These are phyloP conservation scores for Oxygymnocypris stewartii DNA, from an alignment of 2,113 vertebrate species.

Conservation along the genomic window DNA sequence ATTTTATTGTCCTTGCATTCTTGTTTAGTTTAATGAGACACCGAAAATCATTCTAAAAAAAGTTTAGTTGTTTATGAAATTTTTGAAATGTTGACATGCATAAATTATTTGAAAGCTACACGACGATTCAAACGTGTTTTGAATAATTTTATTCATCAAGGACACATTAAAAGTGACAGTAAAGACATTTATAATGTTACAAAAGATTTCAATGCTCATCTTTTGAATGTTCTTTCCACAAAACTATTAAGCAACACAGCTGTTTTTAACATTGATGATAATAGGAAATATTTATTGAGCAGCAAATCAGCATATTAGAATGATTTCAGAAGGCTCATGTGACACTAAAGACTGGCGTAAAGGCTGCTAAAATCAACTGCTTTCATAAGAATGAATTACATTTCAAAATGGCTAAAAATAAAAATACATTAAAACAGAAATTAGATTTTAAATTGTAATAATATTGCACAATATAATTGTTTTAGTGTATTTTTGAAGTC, in stretches of 20 bases:
- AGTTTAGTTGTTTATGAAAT: not conserved
- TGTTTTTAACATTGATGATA: not conserved
- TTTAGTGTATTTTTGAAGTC: too few relatives aligned
- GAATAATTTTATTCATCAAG: not conserved
- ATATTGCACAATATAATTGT: too few relatives aligned
- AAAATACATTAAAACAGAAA: too few relatives aligned
- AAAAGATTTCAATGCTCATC: not conserved
- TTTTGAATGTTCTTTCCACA: not conserved
- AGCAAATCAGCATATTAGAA: not conserved
- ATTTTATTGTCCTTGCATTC: not conserved
- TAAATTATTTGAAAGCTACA: not conserved
- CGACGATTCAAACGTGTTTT: not conserved
- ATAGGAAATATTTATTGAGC: not conserved
- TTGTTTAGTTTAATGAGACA: not conserved
- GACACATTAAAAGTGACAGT: not conserved
- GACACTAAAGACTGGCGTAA: too few relatives aligned
- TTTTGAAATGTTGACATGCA: not conserved
- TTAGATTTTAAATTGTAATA: too few relatives aligned
- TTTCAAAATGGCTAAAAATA: too few relatives aligned
- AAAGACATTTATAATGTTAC: not conserved
- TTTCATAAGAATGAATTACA: too few relatives aligned
- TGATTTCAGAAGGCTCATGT: too few relatives aligned
- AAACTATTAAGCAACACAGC: not conserved
- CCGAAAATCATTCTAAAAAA: not conserved
- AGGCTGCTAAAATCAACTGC: too few relatives aligned